phyloP scores from a whole-genome alignment of 64 coral and sea anemone species.

The Pocillopora damicornis region DNA sequence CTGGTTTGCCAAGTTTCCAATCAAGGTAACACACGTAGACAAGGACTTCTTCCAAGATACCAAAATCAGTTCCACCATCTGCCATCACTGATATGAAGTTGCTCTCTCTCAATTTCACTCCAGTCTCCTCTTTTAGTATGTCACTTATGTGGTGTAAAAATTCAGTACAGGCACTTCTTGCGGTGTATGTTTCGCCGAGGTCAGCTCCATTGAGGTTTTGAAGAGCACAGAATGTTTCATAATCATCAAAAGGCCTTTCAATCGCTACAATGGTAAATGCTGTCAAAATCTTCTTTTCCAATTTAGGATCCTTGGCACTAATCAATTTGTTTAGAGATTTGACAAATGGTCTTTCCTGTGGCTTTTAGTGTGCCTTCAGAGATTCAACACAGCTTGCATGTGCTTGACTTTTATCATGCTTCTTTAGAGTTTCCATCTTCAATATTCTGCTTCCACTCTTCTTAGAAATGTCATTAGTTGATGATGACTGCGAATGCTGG shows the following conservation, averaged over 20 bases:
- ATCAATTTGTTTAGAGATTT: constrained; percentile 3
- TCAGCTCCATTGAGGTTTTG: constrained; percentile 49
- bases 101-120: neutral
- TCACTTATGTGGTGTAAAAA: constrained; percentile 16
- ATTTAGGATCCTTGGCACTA: constrained; percentile 2
- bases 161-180: constrained; percentile 16
- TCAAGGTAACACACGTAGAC: no score
- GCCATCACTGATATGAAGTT: constrained; percentile 19
- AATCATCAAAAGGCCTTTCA: constrained; percentile 56
- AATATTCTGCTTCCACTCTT: constrained; percentile 28
- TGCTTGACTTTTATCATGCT: constrained; percentile 33
- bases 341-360: neutral
- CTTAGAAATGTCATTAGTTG: constrained; percentile 2
- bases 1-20: no score
- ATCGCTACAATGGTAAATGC: constrained; percentile 33
- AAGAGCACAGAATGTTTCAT: constrained; percentile 35
- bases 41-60: no score
- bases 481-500: neutral
- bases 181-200: constrained; percentile 31
- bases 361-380: neutral
- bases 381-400: constrained; percentile 11
- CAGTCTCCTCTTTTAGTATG: neutral
- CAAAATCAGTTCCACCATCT: no score
- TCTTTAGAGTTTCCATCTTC: constrained; percentile 32
- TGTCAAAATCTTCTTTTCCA: constrained; percentile 47